These are phyloP conservation scores for Wiebesia pumilae DNA, from an alignment of 1,140 invertebrate genomes.

Conservation along the genomic window DNA sequence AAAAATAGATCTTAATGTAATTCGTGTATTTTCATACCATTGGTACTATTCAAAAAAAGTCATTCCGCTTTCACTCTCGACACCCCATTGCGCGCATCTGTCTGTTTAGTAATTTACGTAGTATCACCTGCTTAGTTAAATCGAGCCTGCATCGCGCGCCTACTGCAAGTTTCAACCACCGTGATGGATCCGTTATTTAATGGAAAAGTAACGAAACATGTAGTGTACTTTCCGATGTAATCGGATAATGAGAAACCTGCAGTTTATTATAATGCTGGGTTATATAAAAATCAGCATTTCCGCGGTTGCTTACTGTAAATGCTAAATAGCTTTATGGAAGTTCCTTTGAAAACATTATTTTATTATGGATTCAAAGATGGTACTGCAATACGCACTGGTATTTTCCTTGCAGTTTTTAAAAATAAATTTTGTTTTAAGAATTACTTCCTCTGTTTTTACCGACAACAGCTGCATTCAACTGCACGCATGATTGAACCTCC, in stretches of 20 bases:
- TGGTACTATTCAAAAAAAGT: neutral
- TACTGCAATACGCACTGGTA: neutral
- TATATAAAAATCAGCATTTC: neutral
- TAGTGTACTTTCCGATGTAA: neutral
- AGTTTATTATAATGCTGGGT: neutral
- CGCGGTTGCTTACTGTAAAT: neutral
- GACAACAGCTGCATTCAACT: neutral
- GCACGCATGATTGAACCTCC: neutral
- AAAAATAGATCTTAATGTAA: neutral
- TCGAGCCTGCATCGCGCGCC: neutral
- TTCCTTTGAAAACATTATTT: neutral
- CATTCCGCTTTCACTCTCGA: conserved; percentile 32
- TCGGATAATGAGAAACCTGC: neutral
- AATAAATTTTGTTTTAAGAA: neutral
- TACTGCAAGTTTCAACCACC: neutral
- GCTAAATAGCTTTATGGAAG: neutral
- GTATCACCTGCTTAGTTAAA: neutral
- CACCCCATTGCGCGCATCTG: neutral
- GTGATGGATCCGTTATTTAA: conserved; percentile 40
- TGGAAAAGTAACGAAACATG: conserved; percentile 4
- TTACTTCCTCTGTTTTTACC: neutral
- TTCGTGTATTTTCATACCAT: no score
- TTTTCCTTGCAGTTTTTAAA: neutral
- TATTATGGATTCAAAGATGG: neutral
- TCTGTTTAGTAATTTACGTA: neutral